Percentiles rank a stretch among this genome's conserved stretches.
Evolutionary conservation across 2,113 vertebrate genomes (phyloP).

Genomic region (Nicator chloris): DNA sequence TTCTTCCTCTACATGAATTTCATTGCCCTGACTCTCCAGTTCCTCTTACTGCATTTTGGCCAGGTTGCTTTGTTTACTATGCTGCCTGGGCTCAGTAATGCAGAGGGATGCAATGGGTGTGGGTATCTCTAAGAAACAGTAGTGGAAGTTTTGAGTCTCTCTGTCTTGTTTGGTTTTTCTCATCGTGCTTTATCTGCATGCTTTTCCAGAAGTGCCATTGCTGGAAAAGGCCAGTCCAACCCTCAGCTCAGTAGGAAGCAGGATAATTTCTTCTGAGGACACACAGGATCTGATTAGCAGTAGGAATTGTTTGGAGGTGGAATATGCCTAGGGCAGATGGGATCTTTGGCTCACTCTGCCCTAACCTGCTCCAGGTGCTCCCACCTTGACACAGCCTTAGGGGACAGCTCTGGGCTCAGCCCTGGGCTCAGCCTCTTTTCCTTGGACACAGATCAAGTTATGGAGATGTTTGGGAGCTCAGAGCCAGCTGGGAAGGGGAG

Average conservation of each 20-base stretch:
- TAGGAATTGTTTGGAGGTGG: conserved; percentile 4
- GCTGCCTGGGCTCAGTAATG: neutral
- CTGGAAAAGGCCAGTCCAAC: neutral
- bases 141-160: neutral
- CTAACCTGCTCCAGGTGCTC: neutral
- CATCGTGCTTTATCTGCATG: neutral
- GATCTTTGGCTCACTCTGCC: neutral
- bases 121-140: neutral
- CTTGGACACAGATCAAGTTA: neutral
- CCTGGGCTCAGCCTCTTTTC: neutral
- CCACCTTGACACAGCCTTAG: neutral
- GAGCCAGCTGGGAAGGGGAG: neutral
- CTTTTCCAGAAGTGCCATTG: neutral
- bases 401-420: neutral
- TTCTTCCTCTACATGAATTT: neutral
- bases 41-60: neutral
- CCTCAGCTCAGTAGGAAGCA: neutral
- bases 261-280: neutral
- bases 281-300: neutral
- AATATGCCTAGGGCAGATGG: neutral
- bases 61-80: neutral
- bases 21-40: neutral
- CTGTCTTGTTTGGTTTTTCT: neutral
- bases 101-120: neutral
- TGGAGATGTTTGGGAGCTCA: rapidly evolving